A percentile compares a stretch with the other conserved stretches of the same genome.
phyloP scores from a whole-genome alignment of 2,113 vertebrate genomes.

The Micromys minutus region DNA sequence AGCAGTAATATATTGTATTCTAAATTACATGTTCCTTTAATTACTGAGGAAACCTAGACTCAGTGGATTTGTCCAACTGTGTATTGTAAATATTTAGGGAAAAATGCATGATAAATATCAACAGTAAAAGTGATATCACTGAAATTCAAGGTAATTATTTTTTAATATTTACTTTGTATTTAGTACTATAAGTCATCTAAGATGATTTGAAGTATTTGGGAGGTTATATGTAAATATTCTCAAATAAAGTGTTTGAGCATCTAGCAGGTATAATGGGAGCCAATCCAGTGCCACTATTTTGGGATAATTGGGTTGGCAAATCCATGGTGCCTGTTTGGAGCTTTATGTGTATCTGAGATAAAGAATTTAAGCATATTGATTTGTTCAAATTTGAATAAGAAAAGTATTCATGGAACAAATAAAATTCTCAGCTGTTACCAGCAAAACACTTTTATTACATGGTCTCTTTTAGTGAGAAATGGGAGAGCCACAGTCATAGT shows the following conservation, averaged over 20 bases:
- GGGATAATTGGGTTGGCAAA: not conserved
- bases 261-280: not conserved
- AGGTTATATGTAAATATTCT: not conserved
- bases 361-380: not conserved
- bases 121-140: not conserved
- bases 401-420: not conserved
- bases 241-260: not conserved
- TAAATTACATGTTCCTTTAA: not conserved
- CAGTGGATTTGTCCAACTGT: not conserved
- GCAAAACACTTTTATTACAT: not conserved
- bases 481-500: not conserved
- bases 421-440: not conserved
- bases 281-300: too few species aligned
- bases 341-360: not conserved
- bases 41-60: not conserved
- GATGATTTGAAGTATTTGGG: not conserved
- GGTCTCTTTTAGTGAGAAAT: not conserved
- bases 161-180: not conserved
- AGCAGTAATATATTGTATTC: not conserved
- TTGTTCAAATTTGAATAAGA: constrained; percentile 13
- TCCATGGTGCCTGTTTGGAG: not conserved
- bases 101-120: not conserved
- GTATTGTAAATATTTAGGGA: not conserved
- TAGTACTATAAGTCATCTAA: not conserved
- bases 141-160: not conserved